Evolutionary conservation across 2,797 vertebrate species (phyloP).

Genomic region (Gymnodraco acuticeps): DNA sequence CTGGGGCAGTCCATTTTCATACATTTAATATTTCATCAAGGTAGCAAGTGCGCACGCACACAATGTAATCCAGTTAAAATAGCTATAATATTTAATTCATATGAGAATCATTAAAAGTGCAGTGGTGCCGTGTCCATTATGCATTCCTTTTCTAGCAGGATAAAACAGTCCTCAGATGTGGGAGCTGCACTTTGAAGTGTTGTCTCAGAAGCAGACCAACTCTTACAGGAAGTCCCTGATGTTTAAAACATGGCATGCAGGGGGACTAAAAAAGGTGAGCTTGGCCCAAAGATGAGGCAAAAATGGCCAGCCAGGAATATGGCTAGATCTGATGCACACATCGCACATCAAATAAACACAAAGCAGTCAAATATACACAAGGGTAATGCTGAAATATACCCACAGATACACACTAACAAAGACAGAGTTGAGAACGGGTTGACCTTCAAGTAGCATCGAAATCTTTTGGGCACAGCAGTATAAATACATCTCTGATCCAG

Average conservation of each 20-base stretch:
- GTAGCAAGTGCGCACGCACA: conserved; percentile 56
- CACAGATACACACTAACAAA: conserved; percentile 4
- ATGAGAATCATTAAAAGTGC: conserved; percentile 89
- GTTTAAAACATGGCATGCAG: conserved; percentile 85
- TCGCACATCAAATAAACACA: conserved; percentile 70
- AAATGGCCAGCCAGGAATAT: conserved; percentile 79
- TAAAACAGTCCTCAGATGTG: conserved; percentile 97
- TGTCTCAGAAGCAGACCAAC: conserved; percentile 87
- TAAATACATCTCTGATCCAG: conserved; percentile 30
- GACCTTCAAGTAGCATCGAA: conserved; percentile 25
- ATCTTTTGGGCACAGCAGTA: conserved; percentile 6
- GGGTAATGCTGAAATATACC: conserved; percentile 27
- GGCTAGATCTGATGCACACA: conserved; percentile 50
- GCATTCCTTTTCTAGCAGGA: conserved; percentile 97
- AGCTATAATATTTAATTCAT: conserved; percentile 89
- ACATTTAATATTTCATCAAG: conserved; percentile 78
- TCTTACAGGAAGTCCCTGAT: conserved; percentile 89
- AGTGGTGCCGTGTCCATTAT: conserved; percentile 88
- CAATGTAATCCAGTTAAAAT: conserved; percentile 84
- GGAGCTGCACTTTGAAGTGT: conserved; percentile 95
- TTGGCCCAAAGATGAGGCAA: conserved; percentile 62
- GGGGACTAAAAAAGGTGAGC: conserved; percentile 87
- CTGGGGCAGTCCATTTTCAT: conserved; percentile 62
- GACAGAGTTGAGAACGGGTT: not conserved
- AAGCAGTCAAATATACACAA: conserved; percentile 56